Evolutionary conservation across 2,113 vertebrate species (phyloP), one percentile per base, ranked within the genome.

Genomic region (Plotosus lineatus): DNA sequence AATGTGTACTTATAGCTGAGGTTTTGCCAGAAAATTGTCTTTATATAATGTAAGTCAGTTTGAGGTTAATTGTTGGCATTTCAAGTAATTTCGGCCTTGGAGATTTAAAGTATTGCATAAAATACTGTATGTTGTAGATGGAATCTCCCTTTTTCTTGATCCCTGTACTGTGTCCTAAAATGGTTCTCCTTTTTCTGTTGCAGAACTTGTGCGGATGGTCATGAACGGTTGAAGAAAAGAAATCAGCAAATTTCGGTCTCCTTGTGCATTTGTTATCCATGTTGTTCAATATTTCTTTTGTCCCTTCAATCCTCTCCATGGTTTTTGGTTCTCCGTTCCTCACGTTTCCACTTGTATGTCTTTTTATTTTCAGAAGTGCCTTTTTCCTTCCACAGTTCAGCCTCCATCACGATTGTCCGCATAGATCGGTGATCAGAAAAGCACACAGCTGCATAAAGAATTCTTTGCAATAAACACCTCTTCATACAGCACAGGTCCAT

Each of bases 121-220:
- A 23, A 33, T 12, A 21, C 9, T 33, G 44, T 65, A 50, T 88
- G 84, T 89, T 89, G 90, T 85, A 87, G 75, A 85, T 88, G 87
- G 84, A 83, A 75, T 17, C 44, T 81, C 78, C 86, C 71, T 56
- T 26, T 31, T 12, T 77, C n/a, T 6, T 1, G 26, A 23, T 26
- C 68, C 1, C 7, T 80, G 19, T 26, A 6, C 23, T 26, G 12
- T 53, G 33, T 75, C 6, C 87, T 85, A 88, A 40, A 89, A 61
- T 83, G 2, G 84, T 80, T 81, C 51, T 89, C 23, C 9, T 87
- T 38, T 73, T 89, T 60, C 53, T 71, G 42, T 66, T 74, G 14
- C 91, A 94, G 93, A 94, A 74, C 90, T 94, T 48, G 93, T 94
- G 87, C 90, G 90, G 88, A 94, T 93, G 93, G 93, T 94, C 85